phyloP scores from a whole-genome alignment of 2,888 invertebrate species.

The Zonitis immaculata region DNA sequence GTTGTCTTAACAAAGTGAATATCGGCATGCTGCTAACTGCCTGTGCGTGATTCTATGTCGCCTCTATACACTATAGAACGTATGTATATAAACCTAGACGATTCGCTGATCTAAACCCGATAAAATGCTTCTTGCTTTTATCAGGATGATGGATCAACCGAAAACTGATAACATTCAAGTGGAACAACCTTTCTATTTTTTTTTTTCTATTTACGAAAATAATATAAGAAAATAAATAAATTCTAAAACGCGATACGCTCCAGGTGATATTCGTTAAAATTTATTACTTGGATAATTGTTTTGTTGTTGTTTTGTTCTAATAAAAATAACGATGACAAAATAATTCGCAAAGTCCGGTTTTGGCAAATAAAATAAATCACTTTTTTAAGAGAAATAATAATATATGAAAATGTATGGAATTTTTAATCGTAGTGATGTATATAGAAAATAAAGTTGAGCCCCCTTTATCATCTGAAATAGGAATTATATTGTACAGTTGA shows the following conservation, averaged over 20 bases:
- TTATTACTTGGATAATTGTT: neutral
- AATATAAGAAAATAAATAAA: too few relatives aligned
- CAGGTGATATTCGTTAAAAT: neutral
- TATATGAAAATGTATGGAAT: too few relatives aligned
- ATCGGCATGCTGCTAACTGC: conserved; percentile 42
- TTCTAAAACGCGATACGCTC: neutral
- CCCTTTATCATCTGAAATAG: too few relatives aligned
- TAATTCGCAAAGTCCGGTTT: too few relatives aligned
- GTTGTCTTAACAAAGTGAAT: conserved; percentile 40
- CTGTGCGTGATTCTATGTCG: conserved; percentile 40
- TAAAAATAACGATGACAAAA: neutral
- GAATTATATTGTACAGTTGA: neutral
- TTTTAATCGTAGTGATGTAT: too few relatives aligned
- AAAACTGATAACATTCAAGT: conserved; percentile 1
- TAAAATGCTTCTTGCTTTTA: neutral
- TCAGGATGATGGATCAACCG: neutral
- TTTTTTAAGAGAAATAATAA: too few relatives aligned
- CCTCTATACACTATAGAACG: neutral
- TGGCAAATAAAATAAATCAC: too few relatives aligned
- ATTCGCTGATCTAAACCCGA: neutral
- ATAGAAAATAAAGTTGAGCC: too few relatives aligned
- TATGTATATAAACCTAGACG: too few relatives aligned
- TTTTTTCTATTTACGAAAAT: too few relatives aligned
- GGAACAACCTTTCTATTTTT: too few relatives aligned
- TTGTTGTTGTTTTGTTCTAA: too few relatives aligned